Percentiles rank a stretch among this genome's conserved stretches.
Conservation (phyloP, 2,113 vertebrate genomes). For the Alligator mississippiensis region DNA sequence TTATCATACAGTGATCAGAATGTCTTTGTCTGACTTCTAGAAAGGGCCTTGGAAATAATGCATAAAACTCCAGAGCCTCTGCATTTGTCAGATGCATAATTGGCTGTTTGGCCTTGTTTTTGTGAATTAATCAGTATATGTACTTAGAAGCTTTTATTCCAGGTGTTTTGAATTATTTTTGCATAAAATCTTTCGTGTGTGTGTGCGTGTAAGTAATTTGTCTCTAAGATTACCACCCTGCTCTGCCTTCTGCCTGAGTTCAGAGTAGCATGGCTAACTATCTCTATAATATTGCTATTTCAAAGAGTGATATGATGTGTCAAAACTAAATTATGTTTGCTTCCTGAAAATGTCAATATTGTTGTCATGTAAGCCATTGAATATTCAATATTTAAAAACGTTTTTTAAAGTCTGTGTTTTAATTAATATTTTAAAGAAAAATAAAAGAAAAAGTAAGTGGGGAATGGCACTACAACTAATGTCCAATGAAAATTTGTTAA, state of each 20-base stretch:
- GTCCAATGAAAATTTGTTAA: background rate
- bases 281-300: background rate
- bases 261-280: background rate
- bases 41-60: slow-evolving; percentile 39
- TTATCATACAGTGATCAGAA: slow-evolving; percentile 18
- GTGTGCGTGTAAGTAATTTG: background rate
- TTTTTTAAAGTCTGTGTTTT: background rate
- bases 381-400: background rate
- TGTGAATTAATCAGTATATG: slow-evolving; percentile 67
- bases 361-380: background rate
- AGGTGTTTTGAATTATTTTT: slow-evolving; percentile 29
- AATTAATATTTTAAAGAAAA: no score
- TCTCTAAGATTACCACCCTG: no score
- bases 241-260: no score
- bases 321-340: background rate
- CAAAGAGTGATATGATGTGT: background rate
- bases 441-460: background rate
- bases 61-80: slow-evolving; percentile 35
- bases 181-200: background rate
- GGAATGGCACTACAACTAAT: background rate
- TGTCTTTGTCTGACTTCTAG: slow-evolving; percentile 37
- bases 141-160: slow-evolving; percentile 50
- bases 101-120: slow-evolving; percentile 66
- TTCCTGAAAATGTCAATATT: background rate
- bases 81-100: slow-evolving; percentile 66